Evolutionary conservation across 2,797 vertebrate species (phyloP).

Genomic region (Sebastes variabilis): DNA sequence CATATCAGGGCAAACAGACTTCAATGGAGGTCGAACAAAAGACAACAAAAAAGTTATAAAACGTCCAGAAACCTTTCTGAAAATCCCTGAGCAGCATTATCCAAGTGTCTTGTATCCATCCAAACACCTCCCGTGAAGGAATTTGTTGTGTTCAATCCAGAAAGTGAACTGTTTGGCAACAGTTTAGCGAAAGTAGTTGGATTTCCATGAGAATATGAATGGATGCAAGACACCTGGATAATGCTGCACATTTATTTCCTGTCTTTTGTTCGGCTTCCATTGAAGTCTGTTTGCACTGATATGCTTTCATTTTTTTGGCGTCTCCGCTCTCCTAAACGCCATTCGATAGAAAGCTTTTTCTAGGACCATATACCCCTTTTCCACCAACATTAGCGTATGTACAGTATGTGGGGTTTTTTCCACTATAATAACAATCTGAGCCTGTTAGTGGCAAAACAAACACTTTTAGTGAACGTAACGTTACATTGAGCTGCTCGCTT

Average conservation of each 20-base stretch:
- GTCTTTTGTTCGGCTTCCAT: background rate
- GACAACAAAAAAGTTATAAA: too few species aligned
- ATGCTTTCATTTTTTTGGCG: background rate
- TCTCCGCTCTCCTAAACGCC: background rate
- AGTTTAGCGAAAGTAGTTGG: background rate
- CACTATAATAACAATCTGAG: too few species aligned
- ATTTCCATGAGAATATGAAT: background rate
- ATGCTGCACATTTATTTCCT: background rate
- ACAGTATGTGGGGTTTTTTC: too few species aligned
- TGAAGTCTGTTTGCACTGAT: fast-evolving
- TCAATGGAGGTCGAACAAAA: too few species aligned
- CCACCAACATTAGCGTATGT: too few species aligned
- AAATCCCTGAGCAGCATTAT: too few species aligned
- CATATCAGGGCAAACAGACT: too few species aligned
- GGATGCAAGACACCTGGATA: background rate
- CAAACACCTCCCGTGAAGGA: background rate
- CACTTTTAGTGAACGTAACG: too few species aligned
- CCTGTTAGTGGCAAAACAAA: too few species aligned
- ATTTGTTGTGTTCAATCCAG: background rate
- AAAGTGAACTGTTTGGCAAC: background rate
- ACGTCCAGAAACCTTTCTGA: too few species aligned
- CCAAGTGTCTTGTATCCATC: too few species aligned
- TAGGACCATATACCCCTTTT: background rate
- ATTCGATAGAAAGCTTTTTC: background rate
- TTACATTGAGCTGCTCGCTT: too few species aligned